Base-by-base conservation (phyloP, 2,888 invertebrate species). In the Adelognathus sp. region DNA sequence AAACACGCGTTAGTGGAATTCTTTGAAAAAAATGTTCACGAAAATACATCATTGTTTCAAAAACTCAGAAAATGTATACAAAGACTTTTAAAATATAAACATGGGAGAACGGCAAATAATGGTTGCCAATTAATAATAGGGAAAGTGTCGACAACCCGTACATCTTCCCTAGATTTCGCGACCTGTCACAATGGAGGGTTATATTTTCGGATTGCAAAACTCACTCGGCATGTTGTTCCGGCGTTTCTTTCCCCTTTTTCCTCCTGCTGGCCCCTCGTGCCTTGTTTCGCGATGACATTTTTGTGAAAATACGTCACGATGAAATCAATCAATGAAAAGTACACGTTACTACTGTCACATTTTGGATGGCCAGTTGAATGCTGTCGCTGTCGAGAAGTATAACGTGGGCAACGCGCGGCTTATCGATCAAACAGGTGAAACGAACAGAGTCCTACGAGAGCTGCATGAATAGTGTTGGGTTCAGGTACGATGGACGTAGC, bases 231-330 rank as follows among this genome's bases (percentile, higher is more conserved):
- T 46, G 31, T n/a, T 31, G 16, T 2, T 58, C 44, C 63, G n/a
- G 39, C 6, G 1, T 33, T 29, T 50, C 9, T 14, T 64, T 63
- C 11, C 63, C 33, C 56, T 50, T 44, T 36, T 14, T 14, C 29
- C 46, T 76, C 24, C 14, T 50, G 0, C 18, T 18, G 14, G 39
- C 14, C 33, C 14, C 11, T 21, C 24, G 63, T 29, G 11, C 14
- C 33, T 60, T 67, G 24, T 16, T 66, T 54, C 41, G 50, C 14
- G 29, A 39, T 39, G 69, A 33, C 72, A 73, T 46, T n/a, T n/a
- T 18, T 46, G 46, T 4, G 46, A 46, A 24, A n/a, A n/a, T 4
- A n/a, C 36, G 36, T 33, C 11, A 36, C 2, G 21, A 11, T 7
- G 18, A 21, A 18, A 21, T 46, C 21, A 24, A 21, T 24, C 11